phyloP scores from a whole-genome alignment of 2,797 vertebrate genomes.

The Erpetoichthys calabaricus region DNA sequence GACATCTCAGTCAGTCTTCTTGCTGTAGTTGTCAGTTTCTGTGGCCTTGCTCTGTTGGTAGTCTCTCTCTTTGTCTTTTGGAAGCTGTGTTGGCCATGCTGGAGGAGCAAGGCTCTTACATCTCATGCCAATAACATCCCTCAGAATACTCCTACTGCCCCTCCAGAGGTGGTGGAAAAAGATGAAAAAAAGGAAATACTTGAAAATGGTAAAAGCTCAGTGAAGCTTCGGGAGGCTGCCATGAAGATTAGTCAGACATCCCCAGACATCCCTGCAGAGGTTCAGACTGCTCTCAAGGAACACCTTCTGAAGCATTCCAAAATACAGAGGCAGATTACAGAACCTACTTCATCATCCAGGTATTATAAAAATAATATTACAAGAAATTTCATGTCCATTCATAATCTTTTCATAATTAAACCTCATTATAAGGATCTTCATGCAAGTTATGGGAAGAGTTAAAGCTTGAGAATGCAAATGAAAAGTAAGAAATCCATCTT shows the following conservation, averaged over 20 bases:
- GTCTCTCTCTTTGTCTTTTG: conserved; percentile 98
- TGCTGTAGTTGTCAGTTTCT: conserved; percentile 93
- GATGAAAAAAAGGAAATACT: conserved; percentile 65
- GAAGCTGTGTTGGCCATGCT: conserved; percentile 96
- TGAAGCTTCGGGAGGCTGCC: conserved; percentile 72
- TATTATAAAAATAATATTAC: conserved; percentile 25
- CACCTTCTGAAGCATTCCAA: conserved; percentile 76
- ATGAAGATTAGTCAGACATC: conserved; percentile 99
- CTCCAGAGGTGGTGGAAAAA: conserved; percentile 49
- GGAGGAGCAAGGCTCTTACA: conserved; percentile 78
- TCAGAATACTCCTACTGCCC: conserved; percentile 51
- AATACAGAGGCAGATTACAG: conserved; percentile 90
- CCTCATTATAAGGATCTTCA: too few species aligned
- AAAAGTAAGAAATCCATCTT: too few species aligned
- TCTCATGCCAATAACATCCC: conserved; percentile 47
- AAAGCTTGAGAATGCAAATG: too few species aligned
- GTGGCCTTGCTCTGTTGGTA: conserved; percentile 86
- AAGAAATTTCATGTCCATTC: too few species aligned
- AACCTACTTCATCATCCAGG: conserved; percentile 91
- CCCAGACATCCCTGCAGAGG: conserved; percentile 91
- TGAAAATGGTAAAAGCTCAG: conserved; percentile 54
- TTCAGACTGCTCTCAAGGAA: conserved; percentile 78
- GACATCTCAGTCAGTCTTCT: conserved; percentile 94
- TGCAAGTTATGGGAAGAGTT: too few species aligned
- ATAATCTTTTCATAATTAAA: too few species aligned